Conservation (phyloP, 2,113 vertebrate species). For the Melanerpes formicivorus region DNA sequence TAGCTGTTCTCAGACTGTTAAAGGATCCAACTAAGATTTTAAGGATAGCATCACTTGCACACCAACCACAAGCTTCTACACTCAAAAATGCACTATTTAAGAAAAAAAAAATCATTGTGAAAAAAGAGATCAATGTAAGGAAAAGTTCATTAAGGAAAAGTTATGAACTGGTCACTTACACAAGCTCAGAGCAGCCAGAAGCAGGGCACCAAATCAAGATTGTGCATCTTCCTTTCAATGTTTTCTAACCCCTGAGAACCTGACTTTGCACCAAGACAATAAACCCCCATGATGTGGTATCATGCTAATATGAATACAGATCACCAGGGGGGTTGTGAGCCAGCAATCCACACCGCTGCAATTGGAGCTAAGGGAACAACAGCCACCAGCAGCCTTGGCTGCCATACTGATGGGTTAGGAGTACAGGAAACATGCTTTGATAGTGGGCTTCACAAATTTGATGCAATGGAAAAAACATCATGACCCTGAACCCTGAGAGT, state of each 20-base stretch:
- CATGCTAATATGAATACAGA: accelerated
- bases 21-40: background rate
- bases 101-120: background rate
- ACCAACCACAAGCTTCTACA: background rate
- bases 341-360: background rate
- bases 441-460: background rate
- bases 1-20: background rate
- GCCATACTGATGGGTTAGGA: background rate
- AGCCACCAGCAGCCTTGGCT: background rate
- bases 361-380: background rate
- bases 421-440: background rate
- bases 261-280: background rate
- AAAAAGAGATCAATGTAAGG: background rate
- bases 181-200: background rate
- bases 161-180: background rate
- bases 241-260: background rate
- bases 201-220: background rate
- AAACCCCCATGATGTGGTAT: background rate
- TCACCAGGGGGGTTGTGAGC: background rate
- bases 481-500: background rate
- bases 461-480: background rate
- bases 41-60: background rate
- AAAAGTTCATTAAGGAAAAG: background rate
- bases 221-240: background rate
- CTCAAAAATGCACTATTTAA: background rate